Conservation (phyloP, 2,888 invertebrate species). For the Acrobasis repandana region DNA sequence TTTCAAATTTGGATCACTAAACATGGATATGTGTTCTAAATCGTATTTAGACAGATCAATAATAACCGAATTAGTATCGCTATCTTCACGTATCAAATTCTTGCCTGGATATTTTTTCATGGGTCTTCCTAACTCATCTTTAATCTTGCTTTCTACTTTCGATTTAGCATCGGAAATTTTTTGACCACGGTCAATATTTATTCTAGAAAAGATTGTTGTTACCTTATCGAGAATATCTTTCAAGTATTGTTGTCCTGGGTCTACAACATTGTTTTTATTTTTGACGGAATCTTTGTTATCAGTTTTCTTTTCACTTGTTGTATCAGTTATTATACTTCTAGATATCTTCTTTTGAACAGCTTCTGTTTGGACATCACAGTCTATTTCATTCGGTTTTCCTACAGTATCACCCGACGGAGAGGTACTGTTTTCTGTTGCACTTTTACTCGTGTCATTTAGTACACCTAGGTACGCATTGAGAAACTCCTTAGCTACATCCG, state of each 20-base stretch:
- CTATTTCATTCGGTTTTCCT: background rate
- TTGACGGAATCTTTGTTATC: conserved; percentile 27
- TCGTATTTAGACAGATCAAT: conserved; percentile 61
- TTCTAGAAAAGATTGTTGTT: conserved; percentile 54
- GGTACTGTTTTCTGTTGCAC: conserved; percentile 37
- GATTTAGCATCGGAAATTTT: conserved; percentile 29
- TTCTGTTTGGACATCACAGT: conserved; percentile 59
- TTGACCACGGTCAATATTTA: conserved; percentile 35
- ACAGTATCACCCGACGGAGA: conserved; percentile 43
- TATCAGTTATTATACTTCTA: conserved; percentile 49
- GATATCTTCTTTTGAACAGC: conserved; percentile 53
- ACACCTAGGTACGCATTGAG: conserved; percentile 60
- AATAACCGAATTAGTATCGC: conserved; percentile 51
- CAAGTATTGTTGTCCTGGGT: conserved; percentile 54
- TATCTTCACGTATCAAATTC: conserved; percentile 41
- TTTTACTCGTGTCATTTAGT: conserved; percentile 45
- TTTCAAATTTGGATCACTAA: conserved; percentile 43
- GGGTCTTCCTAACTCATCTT: conserved; percentile 42
- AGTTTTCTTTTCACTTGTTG: conserved; percentile 41
- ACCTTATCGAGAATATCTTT: conserved; percentile 63
- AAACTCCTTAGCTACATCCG: conserved; percentile 60
- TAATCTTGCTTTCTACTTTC: conserved; percentile 29
- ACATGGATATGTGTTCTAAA: conserved; percentile 57
- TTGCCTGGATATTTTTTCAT: conserved; percentile 38
- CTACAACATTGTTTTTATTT: conserved; percentile 33